Conservation (phyloP, 2,888 invertebrate genomes). For the Tinea trinotella region DNA sequence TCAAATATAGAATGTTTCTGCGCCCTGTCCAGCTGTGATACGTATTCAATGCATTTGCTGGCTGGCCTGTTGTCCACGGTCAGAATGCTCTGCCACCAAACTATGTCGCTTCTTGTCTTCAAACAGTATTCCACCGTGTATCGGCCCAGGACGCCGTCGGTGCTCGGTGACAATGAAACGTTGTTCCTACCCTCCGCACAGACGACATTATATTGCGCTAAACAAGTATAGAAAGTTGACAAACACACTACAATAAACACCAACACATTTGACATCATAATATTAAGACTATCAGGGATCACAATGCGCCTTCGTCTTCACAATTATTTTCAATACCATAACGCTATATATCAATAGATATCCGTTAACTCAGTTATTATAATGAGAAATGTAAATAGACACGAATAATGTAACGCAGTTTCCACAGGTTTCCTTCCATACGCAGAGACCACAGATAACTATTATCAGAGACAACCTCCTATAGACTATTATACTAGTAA, state of each 20-base stretch:
- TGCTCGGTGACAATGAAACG: constrained; percentile 28
- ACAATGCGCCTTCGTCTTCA: neutral
- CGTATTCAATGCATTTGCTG: neutral
- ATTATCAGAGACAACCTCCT: no score
- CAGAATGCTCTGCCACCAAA: constrained; percentile 28
- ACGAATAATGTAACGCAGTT: neutral
- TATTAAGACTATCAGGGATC: neutral
- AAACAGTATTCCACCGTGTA: constrained; percentile 40
- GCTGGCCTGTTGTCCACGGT: constrained; percentile 2
- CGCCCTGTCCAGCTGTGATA: neutral
- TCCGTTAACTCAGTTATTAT: neutral
- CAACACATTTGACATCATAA: neutral
- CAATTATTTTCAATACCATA: neutral
- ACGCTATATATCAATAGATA: neutral
- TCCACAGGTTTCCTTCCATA: neutral
- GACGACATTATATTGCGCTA: constrained; percentile 25
- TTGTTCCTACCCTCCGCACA: constrained; percentile 29
- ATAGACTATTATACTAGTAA: no score
- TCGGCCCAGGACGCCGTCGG: constrained; percentile 34
- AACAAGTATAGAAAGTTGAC: constrained; percentile 11
- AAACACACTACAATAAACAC: neutral
- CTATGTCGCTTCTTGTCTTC: constrained; percentile 23
- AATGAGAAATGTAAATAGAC: constrained; percentile 8
- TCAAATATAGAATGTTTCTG: neutral
- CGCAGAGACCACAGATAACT: no score